These are phyloP conservation scores for Poecilia wingei DNA, from an alignment of 2,797 vertebrate species.

Conservation along the genomic window DNA sequence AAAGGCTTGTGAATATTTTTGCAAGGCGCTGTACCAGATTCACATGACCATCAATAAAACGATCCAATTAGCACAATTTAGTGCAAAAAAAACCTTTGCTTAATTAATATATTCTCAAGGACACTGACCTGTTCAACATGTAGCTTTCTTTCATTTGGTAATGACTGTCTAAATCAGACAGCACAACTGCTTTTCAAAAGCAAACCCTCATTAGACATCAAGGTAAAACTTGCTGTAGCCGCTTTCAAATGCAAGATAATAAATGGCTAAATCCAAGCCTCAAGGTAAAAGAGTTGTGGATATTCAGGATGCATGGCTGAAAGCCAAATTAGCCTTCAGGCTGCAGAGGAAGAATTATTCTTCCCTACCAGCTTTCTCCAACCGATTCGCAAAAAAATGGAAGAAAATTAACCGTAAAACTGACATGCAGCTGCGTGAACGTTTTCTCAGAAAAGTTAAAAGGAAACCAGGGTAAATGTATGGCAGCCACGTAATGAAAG, in stretches of 20 bases:
- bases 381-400: conserved; percentile 8
- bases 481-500: conserved; percentile 14
- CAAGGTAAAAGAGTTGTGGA: conserved; percentile 38
- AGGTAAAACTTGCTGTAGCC: conserved; percentile 40
- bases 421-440: conserved; percentile 18
- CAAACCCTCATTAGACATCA: conserved; percentile 15
- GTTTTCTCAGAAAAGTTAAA: conserved; percentile 18
- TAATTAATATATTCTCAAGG: conserved; percentile 8
- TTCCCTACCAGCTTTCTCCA: conserved; percentile 26
- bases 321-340: conserved; percentile 44
- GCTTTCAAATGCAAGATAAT: conserved; percentile 29
- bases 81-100: background rate
- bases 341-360: conserved; percentile 28
- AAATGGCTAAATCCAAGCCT: conserved; percentile 35
- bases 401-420: conserved; percentile 33
- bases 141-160: conserved; percentile 15
- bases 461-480: conserved; percentile 21
- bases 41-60: background rate
- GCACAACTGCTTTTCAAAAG: conserved; percentile 21
- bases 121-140: conserved; percentile 7
- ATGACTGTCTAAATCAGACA: conserved; percentile 8
- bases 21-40: background rate
- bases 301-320: conserved; percentile 34
- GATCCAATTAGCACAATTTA: background rate
- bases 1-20: background rate